Evolutionary conservation across 2,888 invertebrate genomes (phyloP).

Genomic region (Allophyes oxyacanthae): DNA sequence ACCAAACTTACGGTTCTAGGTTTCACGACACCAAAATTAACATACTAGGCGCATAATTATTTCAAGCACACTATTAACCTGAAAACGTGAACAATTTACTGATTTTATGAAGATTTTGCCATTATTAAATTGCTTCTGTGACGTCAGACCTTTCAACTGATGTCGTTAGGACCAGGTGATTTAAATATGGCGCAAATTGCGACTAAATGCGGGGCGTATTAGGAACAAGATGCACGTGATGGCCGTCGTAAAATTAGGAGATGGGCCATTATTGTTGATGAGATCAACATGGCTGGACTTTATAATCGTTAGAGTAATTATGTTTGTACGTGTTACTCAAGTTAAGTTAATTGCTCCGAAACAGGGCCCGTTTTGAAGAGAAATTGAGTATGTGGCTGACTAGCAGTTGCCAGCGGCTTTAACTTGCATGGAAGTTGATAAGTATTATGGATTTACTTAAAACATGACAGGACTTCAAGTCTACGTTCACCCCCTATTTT

Average conservation of each 20-base stretch:
- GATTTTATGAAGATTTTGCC: constrained; percentile 47
- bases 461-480: too few relatives aligned
- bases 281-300: constrained; percentile 40
- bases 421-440: too few relatives aligned
- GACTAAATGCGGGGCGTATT: constrained; percentile 44
- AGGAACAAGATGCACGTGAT: constrained; percentile 37
- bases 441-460: too few relatives aligned
- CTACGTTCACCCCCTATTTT: too few relatives aligned
- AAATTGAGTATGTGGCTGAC: too few relatives aligned
- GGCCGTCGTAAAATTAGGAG: constrained; percentile 34
- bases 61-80: constrained; percentile 36
- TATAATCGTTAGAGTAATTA: constrained; percentile 43
- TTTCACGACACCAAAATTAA: constrained; percentile 33
- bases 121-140: constrained; percentile 43
- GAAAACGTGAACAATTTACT: constrained; percentile 46
- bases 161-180: constrained; percentile 43
- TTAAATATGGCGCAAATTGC: constrained; percentile 46
- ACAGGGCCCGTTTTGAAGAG: too few relatives aligned
- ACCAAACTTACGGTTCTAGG: constrained; percentile 22
- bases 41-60: constrained; percentile 46
- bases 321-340: constrained; percentile 17
- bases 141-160: constrained; percentile 18
- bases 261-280: constrained; percentile 38
- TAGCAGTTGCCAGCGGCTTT: too few relatives aligned
- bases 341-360: too few relatives aligned